Base-by-base conservation (phyloP, 1,140 invertebrate genomes). In the Drosophila nebulosa region DNA sequence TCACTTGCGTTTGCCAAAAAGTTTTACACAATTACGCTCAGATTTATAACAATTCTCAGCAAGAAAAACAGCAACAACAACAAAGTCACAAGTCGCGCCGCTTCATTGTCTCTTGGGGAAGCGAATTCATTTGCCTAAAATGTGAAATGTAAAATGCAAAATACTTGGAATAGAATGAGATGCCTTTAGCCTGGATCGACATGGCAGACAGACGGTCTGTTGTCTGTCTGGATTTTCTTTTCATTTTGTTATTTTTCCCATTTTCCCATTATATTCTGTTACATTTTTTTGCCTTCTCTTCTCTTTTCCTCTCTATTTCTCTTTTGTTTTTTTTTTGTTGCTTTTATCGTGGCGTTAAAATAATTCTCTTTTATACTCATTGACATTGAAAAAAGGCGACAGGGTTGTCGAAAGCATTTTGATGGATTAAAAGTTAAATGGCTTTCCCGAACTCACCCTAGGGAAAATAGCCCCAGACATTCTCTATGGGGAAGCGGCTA, bases 341-440 rank as follows among this genome's bases (percentile, higher is more conserved):
- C 57, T 22, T 42, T 59, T 57, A 69, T 21, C 55, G 46, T 46
- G 32, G 55, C 35, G 64, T 71, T 85, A 71, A 69, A 81, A 81
- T 64, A 66, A 85, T 85, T 86, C 77, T 74, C 66, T 62, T 52
- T 70, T 73, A 58, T 61, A 51, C 64, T 63, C 55, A 69, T 69
- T 56, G 74, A 55, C 51, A 60, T 78, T 67, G 64, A 71, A 64
- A 57, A 56, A 39, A 42, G 16, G 26, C 35, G 46, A 51, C 50
- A 64, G 63, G 27, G 71, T 32, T 58, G 57, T 56, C 62, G 58
- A 69, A 65, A 67, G 36, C 81, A 69, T 77, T 85, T 78, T 78
- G 78, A 81, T 78, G 83, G 83, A 88, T 85, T 81, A 78, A 81
- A 88, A 78, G 83, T 83, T 88, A 75, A 86, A 81, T 75, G 75